Conservation (phyloP, 2,888 invertebrate genomes). For the Pyrochroa serraticornis region DNA sequence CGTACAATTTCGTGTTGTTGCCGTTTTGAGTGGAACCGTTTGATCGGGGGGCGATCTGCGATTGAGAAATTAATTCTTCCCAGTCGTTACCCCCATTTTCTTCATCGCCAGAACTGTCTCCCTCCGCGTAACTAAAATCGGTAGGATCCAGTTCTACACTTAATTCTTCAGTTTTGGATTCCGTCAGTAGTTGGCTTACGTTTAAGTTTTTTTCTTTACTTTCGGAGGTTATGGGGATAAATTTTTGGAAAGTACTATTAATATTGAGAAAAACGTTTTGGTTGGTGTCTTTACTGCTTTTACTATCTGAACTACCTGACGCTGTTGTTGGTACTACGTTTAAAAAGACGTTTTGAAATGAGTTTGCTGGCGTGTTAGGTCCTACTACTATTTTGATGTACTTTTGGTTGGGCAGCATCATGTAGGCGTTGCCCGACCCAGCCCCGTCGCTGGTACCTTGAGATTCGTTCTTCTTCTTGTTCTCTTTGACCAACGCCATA, state of each 20-base stretch:
- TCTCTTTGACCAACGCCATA: conserved; percentile 44
- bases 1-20: conserved; percentile 22
- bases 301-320: conserved; percentile 23
- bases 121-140: conserved; percentile 44
- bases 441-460: conserved; percentile 39
- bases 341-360: conserved; percentile 52
- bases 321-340: conserved; percentile 48
- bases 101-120: conserved; percentile 35
- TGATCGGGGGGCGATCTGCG: conserved; percentile 40
- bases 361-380: conserved; percentile 38
- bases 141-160: conserved; percentile 55
- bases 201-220: conserved; percentile 32
- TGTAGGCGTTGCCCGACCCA: conserved; percentile 40
- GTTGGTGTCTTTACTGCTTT: conserved; percentile 46
- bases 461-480: conserved; percentile 36
- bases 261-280: conserved; percentile 53
- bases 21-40: conserved; percentile 36
- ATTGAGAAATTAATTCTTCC: conserved; percentile 49
- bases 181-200: conserved; percentile 44
- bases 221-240: conserved; percentile 39
- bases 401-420: conserved; percentile 50
- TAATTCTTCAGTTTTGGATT: conserved; percentile 52
- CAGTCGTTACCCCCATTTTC: conserved; percentile 45
- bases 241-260: conserved; percentile 50
- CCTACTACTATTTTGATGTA: conserved; percentile 48